Percentiles rank a stretch among this genome's conserved stretches.
Conservation (phyloP, 2,113 vertebrate genomes). For the Cranoglanis bouderius region DNA sequence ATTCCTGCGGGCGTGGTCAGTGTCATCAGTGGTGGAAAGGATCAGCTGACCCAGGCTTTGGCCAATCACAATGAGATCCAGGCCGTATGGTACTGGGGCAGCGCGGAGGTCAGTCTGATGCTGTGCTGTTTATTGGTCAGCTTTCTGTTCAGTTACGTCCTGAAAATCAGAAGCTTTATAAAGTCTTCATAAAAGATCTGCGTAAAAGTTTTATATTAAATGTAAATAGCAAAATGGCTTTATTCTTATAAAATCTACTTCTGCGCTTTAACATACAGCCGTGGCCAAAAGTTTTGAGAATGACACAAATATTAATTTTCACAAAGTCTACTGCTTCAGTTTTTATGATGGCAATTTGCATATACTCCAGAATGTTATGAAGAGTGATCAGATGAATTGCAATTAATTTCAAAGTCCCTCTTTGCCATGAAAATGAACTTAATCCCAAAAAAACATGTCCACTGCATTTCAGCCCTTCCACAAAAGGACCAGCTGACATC, state of each 20-base stretch:
- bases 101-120: constrained; percentile 72
- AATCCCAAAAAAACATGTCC: too few species aligned
- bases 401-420: too few species aligned
- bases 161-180: not conserved
- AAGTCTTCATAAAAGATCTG: not conserved
- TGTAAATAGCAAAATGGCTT: not conserved
- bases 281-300: too few species aligned
- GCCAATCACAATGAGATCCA: constrained; percentile 86
- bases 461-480: too few species aligned
- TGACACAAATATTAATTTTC: too few species aligned
- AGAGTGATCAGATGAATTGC: too few species aligned
- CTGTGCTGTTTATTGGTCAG: not conserved
- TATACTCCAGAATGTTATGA: too few species aligned
- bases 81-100: constrained; percentile 89
- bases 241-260: not conserved
- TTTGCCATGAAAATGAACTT: too few species aligned
- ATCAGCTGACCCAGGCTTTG: constrained; percentile 81
- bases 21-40: constrained; percentile 77
- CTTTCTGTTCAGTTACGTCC: not conserved
- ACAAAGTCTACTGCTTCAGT: too few species aligned
- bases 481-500: too few species aligned
- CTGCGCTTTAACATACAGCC: not conserved
- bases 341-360: too few species aligned
- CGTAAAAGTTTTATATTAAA: not conserved
- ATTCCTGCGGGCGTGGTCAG: constrained; percentile 83